A percentile compares a stretch with the other conserved stretches of the same genome.
Conservation (phyloP, 2,797 vertebrate species). For the Syngnathus rostellatus region DNA sequence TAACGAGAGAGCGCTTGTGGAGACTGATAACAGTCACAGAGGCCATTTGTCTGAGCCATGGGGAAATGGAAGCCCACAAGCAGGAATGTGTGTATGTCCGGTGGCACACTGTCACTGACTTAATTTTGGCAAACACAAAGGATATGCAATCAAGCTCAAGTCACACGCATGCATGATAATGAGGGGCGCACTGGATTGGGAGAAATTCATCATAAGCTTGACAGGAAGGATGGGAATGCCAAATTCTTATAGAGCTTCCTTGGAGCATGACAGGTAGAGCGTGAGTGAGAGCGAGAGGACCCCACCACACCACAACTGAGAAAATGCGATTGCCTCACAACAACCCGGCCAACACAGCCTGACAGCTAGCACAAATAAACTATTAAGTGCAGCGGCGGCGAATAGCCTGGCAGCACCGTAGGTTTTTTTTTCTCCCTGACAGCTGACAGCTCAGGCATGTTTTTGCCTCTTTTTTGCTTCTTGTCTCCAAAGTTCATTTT, state of each 20-base stretch:
- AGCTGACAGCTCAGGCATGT: constrained; percentile 31
- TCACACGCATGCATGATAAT: constrained; percentile 3
- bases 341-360: constrained; percentile 43
- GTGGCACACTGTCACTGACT: constrained; percentile 19
- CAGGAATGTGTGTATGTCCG: not conserved
- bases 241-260: constrained; percentile 25
- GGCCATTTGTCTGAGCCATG: constrained; percentile 28
- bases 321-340: constrained; percentile 38
- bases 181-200: not conserved
- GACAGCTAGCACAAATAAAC: constrained; percentile 60
- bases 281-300: constrained; percentile 11
- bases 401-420: constrained; percentile 33
- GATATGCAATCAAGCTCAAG: constrained; percentile 11
- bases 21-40: constrained; percentile 48
- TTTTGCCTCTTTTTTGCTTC: constrained; percentile 19
- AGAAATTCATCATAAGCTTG: not conserved
- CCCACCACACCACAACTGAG: constrained; percentile 41
- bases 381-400: constrained; percentile 53
- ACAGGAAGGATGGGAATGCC: not conserved
- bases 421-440: constrained; percentile 27
- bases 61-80: constrained; percentile 13
- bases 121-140: constrained; percentile 32
- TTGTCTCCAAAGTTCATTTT: constrained; percentile 24
- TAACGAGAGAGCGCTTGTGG: constrained; percentile 26
- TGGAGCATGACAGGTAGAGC: constrained; percentile 30